Evolutionary conservation across 1,140 invertebrate genomes (phyloP), one percentile per base, ranked within the genome.

Genomic region (Diachasma alloeum): DNA sequence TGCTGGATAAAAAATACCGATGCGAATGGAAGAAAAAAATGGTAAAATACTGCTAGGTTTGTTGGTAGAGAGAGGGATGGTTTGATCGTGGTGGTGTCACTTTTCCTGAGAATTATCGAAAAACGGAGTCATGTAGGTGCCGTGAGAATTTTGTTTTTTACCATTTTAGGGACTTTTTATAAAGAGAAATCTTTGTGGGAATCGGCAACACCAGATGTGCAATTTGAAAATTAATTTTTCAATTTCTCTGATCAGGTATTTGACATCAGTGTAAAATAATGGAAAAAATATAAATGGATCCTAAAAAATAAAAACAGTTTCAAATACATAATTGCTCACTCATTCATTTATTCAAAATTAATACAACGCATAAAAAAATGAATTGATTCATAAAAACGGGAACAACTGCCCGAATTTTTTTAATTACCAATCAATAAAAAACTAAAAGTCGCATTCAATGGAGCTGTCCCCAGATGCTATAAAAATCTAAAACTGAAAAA

Each of bases 31-130:
- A 13, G 42, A 26, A n/a, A 42, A 68, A 39, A 75, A 78, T 79
- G 81, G 80, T 86, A 85, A 83, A 70, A 70, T 86, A 85, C 82
- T 78, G 82, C 76, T 81, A 84, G 72, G 81, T 83, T 80, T 81
- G 80, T 81, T 31, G 31, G 31, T 6, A 76, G 80, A 24, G 74
- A 74, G 59, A 36, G 73, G 44, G 46, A 63, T 67, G 72, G 31
- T 31, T 31, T 31, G 31, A 31, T 31, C 31, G 31, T 2, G 2
- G 56, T 70, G 24, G 48, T 59, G 42, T 42, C 48, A 42, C 31
- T 31, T 74, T 72, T 73, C 68, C 44, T 46, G 31, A 19, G 19
- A 66, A 71, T 70, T 70, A 69, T 76, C 67, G 74, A 53, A 9
- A 39, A 76, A 70, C 26, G 42, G 70, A 19, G 53, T 36, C 31